Conservation (phyloP, 2,113 vertebrate species). For the Nanorana parkeri region DNA sequence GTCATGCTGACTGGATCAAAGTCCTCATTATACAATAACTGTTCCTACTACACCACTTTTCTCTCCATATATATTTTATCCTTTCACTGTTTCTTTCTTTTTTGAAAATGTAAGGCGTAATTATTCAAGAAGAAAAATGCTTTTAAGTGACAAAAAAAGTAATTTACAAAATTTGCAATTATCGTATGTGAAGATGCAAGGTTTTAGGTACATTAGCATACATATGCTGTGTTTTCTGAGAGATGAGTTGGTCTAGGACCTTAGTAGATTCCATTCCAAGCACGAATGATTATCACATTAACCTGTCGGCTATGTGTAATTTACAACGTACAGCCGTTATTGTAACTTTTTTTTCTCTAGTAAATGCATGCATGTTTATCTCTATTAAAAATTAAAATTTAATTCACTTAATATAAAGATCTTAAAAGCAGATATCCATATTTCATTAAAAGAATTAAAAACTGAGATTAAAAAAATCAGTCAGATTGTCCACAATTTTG, state of each 20-base stretch:
- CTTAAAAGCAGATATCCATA: conserved; percentile 16
- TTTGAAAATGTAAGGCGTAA: too few relatives aligned
- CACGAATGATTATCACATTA: conserved; percentile 20
- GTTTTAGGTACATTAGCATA: background rate
- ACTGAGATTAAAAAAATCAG: conserved; percentile 11
- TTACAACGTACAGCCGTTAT: background rate
- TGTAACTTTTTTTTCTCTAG: background rate
- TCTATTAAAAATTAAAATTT: conserved; percentile 38
- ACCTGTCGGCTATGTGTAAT: conserved; percentile 19
- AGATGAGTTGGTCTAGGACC: background rate
- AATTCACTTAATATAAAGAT: conserved; percentile 11
- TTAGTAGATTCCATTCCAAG: background rate
- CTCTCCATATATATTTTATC: too few relatives aligned
- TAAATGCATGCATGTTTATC: background rate
- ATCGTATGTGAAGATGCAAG: too few relatives aligned
- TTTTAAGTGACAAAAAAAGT: too few relatives aligned
- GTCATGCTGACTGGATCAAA: too few relatives aligned
- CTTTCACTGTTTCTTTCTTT: too few relatives aligned
- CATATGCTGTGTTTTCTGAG: background rate
- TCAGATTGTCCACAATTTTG: background rate
- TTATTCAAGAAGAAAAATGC: too few relatives aligned
- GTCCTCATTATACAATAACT: too few relatives aligned
- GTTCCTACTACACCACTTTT: too few relatives aligned
- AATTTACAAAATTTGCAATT: too few relatives aligned
- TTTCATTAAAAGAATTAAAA: conserved; percentile 1